A percentile compares a stretch with the other conserved stretches of the same genome.
These are phyloP conservation scores for Diplazon laetatorius DNA, from an alignment of 2,888 invertebrate genomes.

Conservation along the genomic window DNA sequence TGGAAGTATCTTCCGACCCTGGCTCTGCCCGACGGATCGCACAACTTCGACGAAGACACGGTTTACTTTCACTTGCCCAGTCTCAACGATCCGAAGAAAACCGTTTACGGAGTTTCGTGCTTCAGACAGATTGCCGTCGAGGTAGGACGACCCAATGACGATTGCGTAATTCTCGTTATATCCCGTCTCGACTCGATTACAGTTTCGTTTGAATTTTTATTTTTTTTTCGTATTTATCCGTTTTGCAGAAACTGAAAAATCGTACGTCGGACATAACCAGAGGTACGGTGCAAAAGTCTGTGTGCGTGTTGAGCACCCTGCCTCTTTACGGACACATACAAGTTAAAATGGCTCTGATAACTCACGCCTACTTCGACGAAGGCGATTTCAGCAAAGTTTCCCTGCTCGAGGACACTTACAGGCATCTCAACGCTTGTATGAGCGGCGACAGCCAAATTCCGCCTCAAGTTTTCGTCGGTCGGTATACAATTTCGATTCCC, in stretches of 20 bases:
- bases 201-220: slow-evolving; percentile 9
- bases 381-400: slow-evolving; percentile 95
- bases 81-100: slow-evolving; percentile 90
- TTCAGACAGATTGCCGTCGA: slow-evolving; percentile 98
- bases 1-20: slow-evolving; percentile 99
- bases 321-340: slow-evolving; percentile 97
- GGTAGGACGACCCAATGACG: slow-evolving; percentile 85
- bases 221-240: slow-evolving; percentile 8
- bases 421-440: slow-evolving; percentile 94
- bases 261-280: slow-evolving; percentile 97
- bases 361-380: slow-evolving; percentile 98
- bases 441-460: slow-evolving; percentile 84
- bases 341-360: slow-evolving; percentile 97
- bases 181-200: not conserved
- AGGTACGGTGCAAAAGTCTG: slow-evolving; percentile 98
- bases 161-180: too few species aligned
- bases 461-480: slow-evolving; percentile 88
- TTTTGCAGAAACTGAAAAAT: slow-evolving; percentile 91
- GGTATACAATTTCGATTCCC: too few species aligned
- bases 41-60: slow-evolving; percentile 97
- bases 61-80: slow-evolving; percentile 98
- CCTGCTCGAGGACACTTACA: slow-evolving; percentile 94
- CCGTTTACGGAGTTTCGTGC: slow-evolving; percentile 98
- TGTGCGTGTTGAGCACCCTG: slow-evolving; percentile 95
- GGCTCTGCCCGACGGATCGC: slow-evolving; percentile 98